Evolutionary conservation across 2,888 invertebrate species (phyloP), one percentile per base, ranked within the genome.

Genomic region (Cancer borealis): DNA sequence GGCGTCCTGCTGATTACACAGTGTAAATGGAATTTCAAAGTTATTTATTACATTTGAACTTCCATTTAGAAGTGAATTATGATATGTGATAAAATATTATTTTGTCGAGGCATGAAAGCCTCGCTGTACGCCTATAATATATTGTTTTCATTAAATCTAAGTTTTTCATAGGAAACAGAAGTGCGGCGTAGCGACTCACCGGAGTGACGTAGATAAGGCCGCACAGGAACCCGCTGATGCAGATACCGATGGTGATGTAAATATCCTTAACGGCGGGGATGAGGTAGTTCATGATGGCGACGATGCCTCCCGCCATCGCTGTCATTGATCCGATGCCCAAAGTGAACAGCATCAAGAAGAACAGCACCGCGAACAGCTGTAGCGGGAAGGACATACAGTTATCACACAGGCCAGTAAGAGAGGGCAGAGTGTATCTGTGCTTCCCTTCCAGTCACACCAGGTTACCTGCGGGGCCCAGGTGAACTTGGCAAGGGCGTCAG

Each of bases 311-410:
- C 95, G 98, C 97, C 14, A 98, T 97, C 14, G 93, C 96, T 47
- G 97, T 96, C 5, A 98, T 97, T 92, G 98, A 98, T 1, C 98
- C 98, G 46, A 98, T 97, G 21, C 98, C 98, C 95, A 98, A 97
- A 3, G 98, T 98, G 95, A 98, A 97, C 97, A 98, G 97, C 98
- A 98, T 98, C 96, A 98, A 97, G 97, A 98, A 98, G 97, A 98
- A 98, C 21, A 98, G 96, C 6, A 98, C 98, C 0, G 98, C 97
- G 96, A 98, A 98, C 79, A 98, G 96, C 97, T 98, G 95, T 21
- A 45, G 47, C 90, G 84, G 30, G n/a, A 30, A 79, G 12, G 12
- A 26, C 30, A 12, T 30, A 79, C 30, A 30, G 1, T 88, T 14
- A 88, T 2, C 26, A 88, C 88, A 46, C n/a, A 17, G 12, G 47